Evolutionary conservation across 1,140 invertebrate species (phyloP), one percentile per base, ranked within the genome.

Genomic region (Rhopalosiphum maidis): DNA sequence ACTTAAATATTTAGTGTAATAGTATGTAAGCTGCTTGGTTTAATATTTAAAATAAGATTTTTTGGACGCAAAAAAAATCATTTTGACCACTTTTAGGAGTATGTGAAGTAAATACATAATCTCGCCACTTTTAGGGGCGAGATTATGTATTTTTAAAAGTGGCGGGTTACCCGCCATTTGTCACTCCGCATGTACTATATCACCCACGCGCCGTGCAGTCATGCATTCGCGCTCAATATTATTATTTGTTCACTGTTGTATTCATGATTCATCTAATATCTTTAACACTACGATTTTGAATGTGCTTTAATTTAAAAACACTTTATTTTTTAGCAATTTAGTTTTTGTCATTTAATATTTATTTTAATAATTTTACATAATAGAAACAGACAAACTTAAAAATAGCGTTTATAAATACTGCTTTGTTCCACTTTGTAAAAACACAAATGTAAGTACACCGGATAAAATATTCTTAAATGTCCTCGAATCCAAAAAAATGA

Each of bases 391-490:
- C 30, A 68, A 68, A 68, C 9, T n/a, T 68, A 68, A 68, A 82
- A 82, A 82, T 6, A 22, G 35, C 2, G 77, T 82, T 82, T 82
- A 82, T 22, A 82, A 82, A 82, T 82, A 82, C 35, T 82, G 77
- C 7, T 82, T 82, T 82, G 77, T 82, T 37, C 77, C 77, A 83
- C 77, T 83, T 37, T 83, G 77, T 83, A 83, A 83, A 83, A 83
- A 23, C 22, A 83, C 77, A 8, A 37, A 21, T 83, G 35, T 83
- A 37, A 83, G 35, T 83, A 83, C 77, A 83, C 77, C 77, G 37
- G 35, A 37, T 37, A 83, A 83, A 82, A 82, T 82, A 82, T 37
- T 37, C 21, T 37, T 82, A 35, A 82, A 82, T 82, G 77, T 82
- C 21, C 77, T 35, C 3, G 77, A 82, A 7, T 35, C 15, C 21